These are phyloP conservation scores for Hydrocynus forskahlii DNA, from an alignment of 2,797 vertebrate species.

Conservation along the genomic window DNA sequence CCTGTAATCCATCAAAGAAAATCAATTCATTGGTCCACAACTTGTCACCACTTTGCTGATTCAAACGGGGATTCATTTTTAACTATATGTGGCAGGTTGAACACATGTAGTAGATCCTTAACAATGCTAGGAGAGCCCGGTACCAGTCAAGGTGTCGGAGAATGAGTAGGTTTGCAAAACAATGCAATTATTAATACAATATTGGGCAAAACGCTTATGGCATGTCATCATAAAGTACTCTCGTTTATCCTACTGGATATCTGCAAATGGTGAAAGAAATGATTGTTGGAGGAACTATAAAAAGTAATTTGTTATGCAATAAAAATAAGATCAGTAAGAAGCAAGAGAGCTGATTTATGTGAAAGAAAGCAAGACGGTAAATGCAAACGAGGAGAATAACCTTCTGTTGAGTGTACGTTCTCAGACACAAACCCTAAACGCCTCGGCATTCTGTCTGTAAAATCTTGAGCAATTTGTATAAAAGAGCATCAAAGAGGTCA, in stretches of 20 bases:
- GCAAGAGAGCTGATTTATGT: background rate
- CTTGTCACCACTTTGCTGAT: background rate
- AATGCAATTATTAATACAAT: background rate
- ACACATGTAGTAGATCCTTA: background rate
- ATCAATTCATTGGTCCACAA: background rate
- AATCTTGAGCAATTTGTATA: background rate
- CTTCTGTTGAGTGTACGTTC: background rate
- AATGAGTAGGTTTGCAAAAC: background rate
- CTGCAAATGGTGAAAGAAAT: background rate
- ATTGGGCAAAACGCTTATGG: background rate
- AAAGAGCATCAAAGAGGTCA: background rate
- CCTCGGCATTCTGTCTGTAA: constrained; percentile 6
- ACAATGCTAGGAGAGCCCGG: background rate
- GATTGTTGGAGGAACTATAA: background rate
- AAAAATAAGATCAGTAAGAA: background rate
- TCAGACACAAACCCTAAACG: background rate
- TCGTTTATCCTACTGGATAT: background rate
- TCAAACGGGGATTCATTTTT: background rate
- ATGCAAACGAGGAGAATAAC: background rate
- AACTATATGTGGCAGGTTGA: background rate
- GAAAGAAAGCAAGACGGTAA: background rate
- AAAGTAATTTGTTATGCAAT: background rate
- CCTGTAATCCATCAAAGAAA: background rate
- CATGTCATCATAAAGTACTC: background rate
- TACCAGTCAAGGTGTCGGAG: background rate